Evolutionary conservation across 2,797 vertebrate species (phyloP).

Genomic region (Sebastes umbrosus): DNA sequence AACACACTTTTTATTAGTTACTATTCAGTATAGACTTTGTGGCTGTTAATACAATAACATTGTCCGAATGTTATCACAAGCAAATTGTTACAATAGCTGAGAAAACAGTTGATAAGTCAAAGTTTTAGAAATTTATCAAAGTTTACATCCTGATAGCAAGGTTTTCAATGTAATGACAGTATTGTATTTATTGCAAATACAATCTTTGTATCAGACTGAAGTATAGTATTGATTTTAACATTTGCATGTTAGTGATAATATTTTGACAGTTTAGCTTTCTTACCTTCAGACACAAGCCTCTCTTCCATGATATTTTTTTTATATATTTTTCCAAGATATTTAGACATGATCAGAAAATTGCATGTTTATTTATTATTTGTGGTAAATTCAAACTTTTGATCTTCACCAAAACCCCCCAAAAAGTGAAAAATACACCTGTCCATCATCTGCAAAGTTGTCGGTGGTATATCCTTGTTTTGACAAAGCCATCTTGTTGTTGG

Average conservation of each 20-base stretch:
- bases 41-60: neutral
- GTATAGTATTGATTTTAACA: neutral
- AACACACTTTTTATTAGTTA: neutral
- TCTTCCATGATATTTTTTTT: neutral
- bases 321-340: neutral
- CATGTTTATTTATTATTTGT: neutral
- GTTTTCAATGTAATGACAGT: neutral
- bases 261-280: neutral
- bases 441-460: neutral
- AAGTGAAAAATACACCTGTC: neutral
- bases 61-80: neutral
- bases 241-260: neutral
- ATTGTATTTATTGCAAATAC: neutral
- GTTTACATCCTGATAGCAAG: neutral
- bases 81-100: neutral
- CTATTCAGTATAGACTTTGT: neutral
- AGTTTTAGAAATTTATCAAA: neutral
- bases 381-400: neutral
- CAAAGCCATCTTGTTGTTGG: neutral
- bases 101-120: neutral
- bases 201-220: neutral
- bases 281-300: neutral
- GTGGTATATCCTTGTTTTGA: neutral
- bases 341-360: neutral
- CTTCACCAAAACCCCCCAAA: neutral